phyloP scores from a whole-genome alignment of 2,888 invertebrate species.

The Mimas tiliae region DNA sequence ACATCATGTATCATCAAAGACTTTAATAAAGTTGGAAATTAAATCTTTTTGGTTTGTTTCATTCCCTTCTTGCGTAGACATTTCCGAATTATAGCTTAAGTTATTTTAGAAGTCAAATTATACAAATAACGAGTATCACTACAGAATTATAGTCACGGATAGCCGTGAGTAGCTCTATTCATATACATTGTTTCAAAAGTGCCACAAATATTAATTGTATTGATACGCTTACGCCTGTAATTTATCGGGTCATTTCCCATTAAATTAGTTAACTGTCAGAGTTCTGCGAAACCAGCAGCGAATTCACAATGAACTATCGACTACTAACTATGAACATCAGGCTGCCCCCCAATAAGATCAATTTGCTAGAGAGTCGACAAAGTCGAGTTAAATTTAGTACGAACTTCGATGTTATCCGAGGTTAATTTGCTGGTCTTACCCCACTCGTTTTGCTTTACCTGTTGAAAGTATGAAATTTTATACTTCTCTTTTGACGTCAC shows the following conservation, averaged over 20 bases:
- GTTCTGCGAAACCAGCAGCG: constrained; percentile 45
- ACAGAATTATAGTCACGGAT: no score
- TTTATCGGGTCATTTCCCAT: constrained; percentile 53
- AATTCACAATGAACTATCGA: constrained; percentile 58
- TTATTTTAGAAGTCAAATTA: not conserved
- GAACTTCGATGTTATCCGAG: constrained; percentile 56
- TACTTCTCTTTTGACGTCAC: constrained; percentile 25
- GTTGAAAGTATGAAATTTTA: constrained; percentile 40
- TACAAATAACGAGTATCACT: no score
- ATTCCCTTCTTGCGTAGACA: not conserved
- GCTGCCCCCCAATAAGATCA: constrained; percentile 49
- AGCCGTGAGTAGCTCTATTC: no score
- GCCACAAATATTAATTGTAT: not conserved
- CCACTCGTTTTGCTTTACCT: constrained; percentile 47
- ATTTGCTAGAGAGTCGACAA: constrained; percentile 47
- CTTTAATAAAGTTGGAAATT: not conserved
- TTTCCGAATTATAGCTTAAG: not conserved
- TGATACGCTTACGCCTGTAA: not conserved
- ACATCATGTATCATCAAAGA: constrained; percentile 15
- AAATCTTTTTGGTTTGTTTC: not conserved
- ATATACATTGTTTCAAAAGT: no score
- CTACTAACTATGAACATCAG: constrained; percentile 53
- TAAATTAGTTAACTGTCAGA: constrained; percentile 62
- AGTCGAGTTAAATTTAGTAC: constrained; percentile 46
- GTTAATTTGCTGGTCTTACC: constrained; percentile 53